Evolutionary conservation across 2,113 vertebrate genomes (phyloP).

Genomic region (Cisticola juncidis): DNA sequence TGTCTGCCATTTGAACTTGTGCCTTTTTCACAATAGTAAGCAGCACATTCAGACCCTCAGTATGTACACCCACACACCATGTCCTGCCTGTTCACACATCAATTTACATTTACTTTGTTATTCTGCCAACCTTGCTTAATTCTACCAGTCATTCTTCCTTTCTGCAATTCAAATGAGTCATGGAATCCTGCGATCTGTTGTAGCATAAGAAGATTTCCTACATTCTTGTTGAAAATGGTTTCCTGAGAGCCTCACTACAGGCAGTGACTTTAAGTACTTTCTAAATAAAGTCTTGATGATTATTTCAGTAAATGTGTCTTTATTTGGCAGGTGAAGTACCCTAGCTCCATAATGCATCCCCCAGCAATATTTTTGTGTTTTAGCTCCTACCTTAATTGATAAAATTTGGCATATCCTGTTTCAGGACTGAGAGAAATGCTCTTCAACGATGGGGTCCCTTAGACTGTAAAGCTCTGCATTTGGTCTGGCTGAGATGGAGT

Average conservation of each 20-base stretch:
- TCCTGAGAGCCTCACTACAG: not conserved
- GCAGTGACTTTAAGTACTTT: not conserved
- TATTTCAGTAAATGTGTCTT: not conserved
- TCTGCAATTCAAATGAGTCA: conserved; percentile 13
- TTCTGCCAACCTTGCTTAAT: conserved; percentile 14
- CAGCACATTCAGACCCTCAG: not conserved
- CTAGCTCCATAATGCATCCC: not conserved
- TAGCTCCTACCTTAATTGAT: not conserved
- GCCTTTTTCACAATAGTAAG: not conserved
- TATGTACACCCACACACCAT: not conserved
- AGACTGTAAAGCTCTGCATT: not conserved
- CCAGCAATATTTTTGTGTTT: not conserved
- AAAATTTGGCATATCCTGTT: not conserved
- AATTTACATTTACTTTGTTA: not conserved
- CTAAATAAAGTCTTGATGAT: not conserved
- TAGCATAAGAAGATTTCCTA: not conserved
- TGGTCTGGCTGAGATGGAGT: not conserved
- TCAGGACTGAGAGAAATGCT: not conserved
- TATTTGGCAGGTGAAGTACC: not conserved
- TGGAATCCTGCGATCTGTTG: not conserved
- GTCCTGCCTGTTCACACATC: not conserved
- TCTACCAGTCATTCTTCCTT: not conserved
- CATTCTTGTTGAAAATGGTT: not conserved
- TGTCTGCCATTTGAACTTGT: not conserved
- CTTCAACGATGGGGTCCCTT: not conserved